These are phyloP conservation scores for Aspidoscelis tigris DNA, from an alignment of 2,113 vertebrate genomes.

Conservation along the genomic window DNA sequence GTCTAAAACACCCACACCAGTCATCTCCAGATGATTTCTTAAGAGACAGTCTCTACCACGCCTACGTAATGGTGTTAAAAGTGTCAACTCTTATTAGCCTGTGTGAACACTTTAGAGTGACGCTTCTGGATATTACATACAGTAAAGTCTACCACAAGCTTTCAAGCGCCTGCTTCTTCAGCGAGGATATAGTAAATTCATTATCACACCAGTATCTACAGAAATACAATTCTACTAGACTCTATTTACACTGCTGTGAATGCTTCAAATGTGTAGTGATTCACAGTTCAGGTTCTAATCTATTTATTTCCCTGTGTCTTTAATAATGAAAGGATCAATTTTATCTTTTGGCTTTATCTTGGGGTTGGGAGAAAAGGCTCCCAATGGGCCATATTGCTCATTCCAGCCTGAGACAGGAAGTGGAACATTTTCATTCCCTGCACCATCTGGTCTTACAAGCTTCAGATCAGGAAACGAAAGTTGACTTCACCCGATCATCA, in stretches of 20 bases:
- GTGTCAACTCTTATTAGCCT: neutral
- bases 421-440: too few species aligned
- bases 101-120: slow-evolving; percentile 10
- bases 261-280: neutral
- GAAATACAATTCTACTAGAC: neutral
- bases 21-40: slow-evolving; percentile 20
- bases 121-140: neutral
- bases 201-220: neutral
- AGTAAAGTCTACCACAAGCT: slow-evolving; percentile 18
- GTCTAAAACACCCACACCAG: slow-evolving; percentile 19
- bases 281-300: neutral
- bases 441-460: too few species aligned
- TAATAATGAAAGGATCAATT: neutral
- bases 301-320: neutral
- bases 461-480: too few species aligned
- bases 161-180: slow-evolving; percentile 14
- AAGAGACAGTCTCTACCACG: neutral
- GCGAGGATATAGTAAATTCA: neutral
- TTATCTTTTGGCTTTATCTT: neutral
- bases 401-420: too few species aligned
- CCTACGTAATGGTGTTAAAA: neutral
- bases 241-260: slow-evolving; percentile 8
- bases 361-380: too few species aligned
- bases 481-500: too few species aligned
- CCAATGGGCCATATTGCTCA: too few species aligned